These are phyloP conservation scores for Sardina pilchardus DNA, from an alignment of 2,113 vertebrate genomes.

Conservation along the genomic window DNA sequence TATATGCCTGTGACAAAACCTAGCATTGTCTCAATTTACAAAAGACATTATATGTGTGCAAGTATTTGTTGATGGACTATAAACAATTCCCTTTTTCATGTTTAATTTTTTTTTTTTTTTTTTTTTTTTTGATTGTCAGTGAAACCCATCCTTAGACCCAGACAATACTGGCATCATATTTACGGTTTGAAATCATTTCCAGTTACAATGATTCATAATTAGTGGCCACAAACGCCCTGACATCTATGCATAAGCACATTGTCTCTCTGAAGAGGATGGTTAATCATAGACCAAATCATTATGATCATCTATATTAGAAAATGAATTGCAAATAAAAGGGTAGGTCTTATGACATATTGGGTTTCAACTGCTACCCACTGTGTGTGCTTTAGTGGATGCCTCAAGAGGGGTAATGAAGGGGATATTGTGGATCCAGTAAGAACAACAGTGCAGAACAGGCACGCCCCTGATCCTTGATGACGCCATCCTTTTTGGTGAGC, in stretches of 20 bases:
- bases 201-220: neutral
- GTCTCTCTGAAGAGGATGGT: neutral
- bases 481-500: neutral
- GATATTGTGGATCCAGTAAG: neutral
- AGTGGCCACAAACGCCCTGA: neutral
- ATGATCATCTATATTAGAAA: neutral
- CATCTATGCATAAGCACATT: neutral
- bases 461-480: neutral
- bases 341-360: neutral
- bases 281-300: neutral
- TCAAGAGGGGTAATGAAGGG: neutral
- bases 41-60: conserved; percentile 49
- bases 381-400: neutral
- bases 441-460: neutral
- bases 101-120: neutral
- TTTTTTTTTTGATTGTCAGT: neutral
- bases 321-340: neutral
- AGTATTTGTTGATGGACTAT: conserved; percentile 30
- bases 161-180: neutral
- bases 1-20: conserved; percentile 57
- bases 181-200: neutral
- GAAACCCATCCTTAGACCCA: neutral
- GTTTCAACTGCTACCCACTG: neutral
- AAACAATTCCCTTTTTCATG: neutral
- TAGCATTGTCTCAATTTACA: conserved; percentile 56